Evolutionary conservation across 1,140 invertebrate genomes (phyloP), one percentile per base, ranked within the genome.

Genomic region (Ostrea edulis): DNA sequence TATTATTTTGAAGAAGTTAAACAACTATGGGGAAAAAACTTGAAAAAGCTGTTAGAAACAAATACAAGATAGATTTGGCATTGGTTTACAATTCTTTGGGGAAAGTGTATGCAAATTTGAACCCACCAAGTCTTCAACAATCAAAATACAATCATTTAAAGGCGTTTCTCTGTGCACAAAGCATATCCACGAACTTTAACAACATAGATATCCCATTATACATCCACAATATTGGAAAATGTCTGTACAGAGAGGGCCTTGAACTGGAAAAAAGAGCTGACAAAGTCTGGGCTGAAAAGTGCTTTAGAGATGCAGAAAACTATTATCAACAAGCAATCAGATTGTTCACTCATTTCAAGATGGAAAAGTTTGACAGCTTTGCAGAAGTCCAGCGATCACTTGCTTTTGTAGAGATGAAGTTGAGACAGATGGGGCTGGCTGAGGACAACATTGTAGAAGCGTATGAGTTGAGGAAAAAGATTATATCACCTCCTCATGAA

Each of bases 171-270:
- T 14, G 9, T 29, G 25, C 62, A n/a, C n/a, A 22, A 3, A 82
- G 53, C 52, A 53, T 7, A 25, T 35, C 51, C 35, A 20, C 20
- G 14, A 87, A 87, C 9, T 83, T 55, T 29, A 82, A 81, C 77
- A 87, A 83, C 52, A 81, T 87, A 51, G 77, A 87, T 20, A 58
- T 87, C 1, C 77, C 86, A 17, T 9, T 35, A 25, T 82, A 82
- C 20, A 65, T 87, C 11, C 53, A 58, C 25, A 87, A 87, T 55
- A 62, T 87, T 17, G 86, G 53, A 44, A 82, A 17, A 58, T 82
- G 77, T 83, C 35, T 83, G 12, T 87, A 65, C 54, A 82, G 81
- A 51, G 86, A 87, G 11, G 86, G 86, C 7, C 14, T 62, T 25
- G 25, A 54, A 20, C n/a, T 62, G 0, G 54, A 84, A 17, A 84